Base-by-base conservation (phyloP, 1,140 invertebrate species). In the Drosophila ambigua region DNA sequence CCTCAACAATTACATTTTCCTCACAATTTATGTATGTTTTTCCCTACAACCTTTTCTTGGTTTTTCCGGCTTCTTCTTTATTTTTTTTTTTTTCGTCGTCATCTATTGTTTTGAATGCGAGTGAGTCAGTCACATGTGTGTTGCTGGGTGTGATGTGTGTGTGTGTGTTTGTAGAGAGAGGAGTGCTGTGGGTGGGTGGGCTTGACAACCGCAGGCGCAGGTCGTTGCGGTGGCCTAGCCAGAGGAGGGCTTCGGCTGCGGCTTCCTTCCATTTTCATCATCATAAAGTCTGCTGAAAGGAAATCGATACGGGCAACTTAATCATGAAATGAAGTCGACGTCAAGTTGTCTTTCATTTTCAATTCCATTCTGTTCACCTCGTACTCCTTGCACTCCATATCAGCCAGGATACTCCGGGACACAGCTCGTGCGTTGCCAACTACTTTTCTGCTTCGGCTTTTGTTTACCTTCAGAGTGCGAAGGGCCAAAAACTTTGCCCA, bases 301-400 rank as follows among this genome's bases (percentile, higher is more conserved):
- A 85, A 85, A 87, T 87, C 82, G 82, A 85, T 85, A 87, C 68
- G 66, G 69, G 82, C 75, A 87, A 85, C 82, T 85, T 85, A 85
- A 85, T 85, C 82, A 85, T 85, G 78, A 79, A 88, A 82, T 78
- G 78, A 87, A 88, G 69, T 85, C 66, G 63, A 80, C 83, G 73
- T 85, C 82, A 87, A 87, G 71, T 82, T 85, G 78, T 82, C 83
- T 79, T 68, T 65, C 69, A 78, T 87, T 87, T 87, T 75, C 63
- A 84, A 77, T 85, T 79, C 61, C 71, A 78, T 62, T 63, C 74
- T 65, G 24, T 41, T 39, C 55, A 28, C 49, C 63, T 59, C 44
- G 20, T 20, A 44, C 60, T 50, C 31, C 23, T 28, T 13, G 9
- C 41, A 35, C 26, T 28, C 31, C 9, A 35, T 35, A 35, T 15